Evolutionary conservation across 2,113 vertebrate species (phyloP).

Genomic region (Nothobranchius furzeri): DNA sequence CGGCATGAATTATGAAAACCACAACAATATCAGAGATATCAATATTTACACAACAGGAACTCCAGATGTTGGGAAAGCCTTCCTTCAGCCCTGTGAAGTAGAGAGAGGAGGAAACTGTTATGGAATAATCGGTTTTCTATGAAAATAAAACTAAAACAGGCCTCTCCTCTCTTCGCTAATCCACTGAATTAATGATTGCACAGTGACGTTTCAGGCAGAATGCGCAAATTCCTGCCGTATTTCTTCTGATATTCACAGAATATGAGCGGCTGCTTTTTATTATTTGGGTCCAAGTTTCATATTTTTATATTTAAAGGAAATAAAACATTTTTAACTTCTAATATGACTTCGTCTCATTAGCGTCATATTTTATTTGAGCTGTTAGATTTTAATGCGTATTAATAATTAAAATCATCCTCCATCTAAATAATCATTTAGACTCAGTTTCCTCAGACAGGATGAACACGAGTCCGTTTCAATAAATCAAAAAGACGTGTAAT

Average conservation of each 20-base stretch:
- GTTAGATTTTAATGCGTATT: slow-evolving; percentile 55
- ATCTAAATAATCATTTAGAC: slow-evolving; percentile 64
- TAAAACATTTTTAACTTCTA: slow-evolving; percentile 6
- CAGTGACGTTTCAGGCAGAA: no score
- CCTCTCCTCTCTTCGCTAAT: neutral
- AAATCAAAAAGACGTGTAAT: no score
- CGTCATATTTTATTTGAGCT: slow-evolving; percentile 55
- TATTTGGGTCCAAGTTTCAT: no score
- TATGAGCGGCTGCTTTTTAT: no score
- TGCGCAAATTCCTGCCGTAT: no score
- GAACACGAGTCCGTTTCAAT: slow-evolving; percentile 28
- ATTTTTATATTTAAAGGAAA: no score
- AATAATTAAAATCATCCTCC: slow-evolving; percentile 57
- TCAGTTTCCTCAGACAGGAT: slow-evolving; percentile 27
- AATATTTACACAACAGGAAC: slow-evolving; percentile 66
- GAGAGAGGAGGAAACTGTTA: neutral
- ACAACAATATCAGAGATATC: slow-evolving; percentile 64
- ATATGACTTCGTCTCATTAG: slow-evolving; percentile 27
- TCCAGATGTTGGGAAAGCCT: slow-evolving; percentile 49
- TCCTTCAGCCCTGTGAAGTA: slow-evolving; percentile 3
- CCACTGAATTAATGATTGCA: slow-evolving; percentile 2
- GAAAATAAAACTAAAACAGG: neutral
- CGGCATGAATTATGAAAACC: slow-evolving; percentile 70
- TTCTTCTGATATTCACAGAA: no score
- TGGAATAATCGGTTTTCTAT: neutral